Evolutionary conservation across 2,113 vertebrate species (phyloP).

Genomic region (Epinephelus cyanopodus): DNA sequence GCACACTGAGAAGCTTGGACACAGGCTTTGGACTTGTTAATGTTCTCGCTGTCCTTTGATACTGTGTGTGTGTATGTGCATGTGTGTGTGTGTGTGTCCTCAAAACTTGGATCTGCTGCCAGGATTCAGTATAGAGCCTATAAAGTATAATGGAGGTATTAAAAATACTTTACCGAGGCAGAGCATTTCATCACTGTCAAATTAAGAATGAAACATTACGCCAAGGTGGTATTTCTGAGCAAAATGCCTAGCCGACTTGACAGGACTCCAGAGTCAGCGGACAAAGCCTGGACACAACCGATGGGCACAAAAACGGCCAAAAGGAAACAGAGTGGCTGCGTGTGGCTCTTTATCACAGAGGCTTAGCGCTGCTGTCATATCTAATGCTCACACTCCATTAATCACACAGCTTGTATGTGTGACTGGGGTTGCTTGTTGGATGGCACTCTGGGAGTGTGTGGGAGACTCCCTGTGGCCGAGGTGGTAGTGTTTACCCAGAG

Average conservation of each 20-base stretch:
- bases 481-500: constrained; percentile 80
- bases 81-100: constrained; percentile 25
- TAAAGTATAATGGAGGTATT: constrained; percentile 62
- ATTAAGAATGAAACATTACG: constrained; percentile 60
- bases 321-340: constrained; percentile 56
- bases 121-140: constrained; percentile 45
- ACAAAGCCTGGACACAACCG: constrained; percentile 46
- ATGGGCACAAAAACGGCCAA: neutral
- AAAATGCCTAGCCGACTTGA: constrained; percentile 31
- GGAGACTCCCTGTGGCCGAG: constrained; percentile 59
- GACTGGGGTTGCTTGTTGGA: constrained; percentile 47
- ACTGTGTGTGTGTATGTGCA: constrained; percentile 3
- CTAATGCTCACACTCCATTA: constrained; percentile 78
- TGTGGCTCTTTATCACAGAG: constrained; percentile 68
- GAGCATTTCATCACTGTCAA: constrained; percentile 71
- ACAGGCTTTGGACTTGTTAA: constrained; percentile 33
- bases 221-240: constrained; percentile 58
- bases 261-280: constrained; percentile 26
- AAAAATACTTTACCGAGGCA: constrained; percentile 55
- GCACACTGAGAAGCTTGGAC: neutral
- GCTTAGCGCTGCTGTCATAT: constrained; percentile 76
- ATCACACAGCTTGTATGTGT: constrained; percentile 74
- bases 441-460: constrained; percentile 56
- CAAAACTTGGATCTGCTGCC: constrained; percentile 51
- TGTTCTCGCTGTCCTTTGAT: constrained; percentile 42